Base-by-base conservation (phyloP, 1,140 invertebrate species). In the Telenomus remus region DNA sequence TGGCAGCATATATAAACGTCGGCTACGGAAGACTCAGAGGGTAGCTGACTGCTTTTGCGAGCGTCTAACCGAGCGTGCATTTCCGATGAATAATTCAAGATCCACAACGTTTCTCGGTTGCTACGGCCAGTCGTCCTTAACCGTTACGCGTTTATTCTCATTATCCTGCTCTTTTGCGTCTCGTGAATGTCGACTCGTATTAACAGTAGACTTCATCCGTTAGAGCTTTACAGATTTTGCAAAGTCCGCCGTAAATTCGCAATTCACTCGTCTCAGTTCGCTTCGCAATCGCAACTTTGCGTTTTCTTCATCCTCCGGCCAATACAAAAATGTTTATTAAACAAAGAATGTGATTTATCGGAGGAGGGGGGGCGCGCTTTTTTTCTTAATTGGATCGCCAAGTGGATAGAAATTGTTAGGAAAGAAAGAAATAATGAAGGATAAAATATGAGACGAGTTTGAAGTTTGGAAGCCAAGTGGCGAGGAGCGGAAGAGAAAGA, bases 11-110 rank as follows among this genome's bases (percentile, higher is more conserved):
- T 70, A 65, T 51, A n/a, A n/a, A 66, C 42, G 66, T 61, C 66
- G 51, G 61, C 65, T 76, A 42, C 74, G 74, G 74, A 76, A 76
- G 74, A 71, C 74, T 76, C 66, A 65, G 71, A 77, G 75, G 70
- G 78, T 75, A 76, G 74, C 69, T 79, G 77, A 68, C 68, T 79
- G 77, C 72, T 76, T 75, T 79, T 64, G 71, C 63, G 68, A 69
- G 66, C 79, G 70, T 71, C 72, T 79, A 81, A 81, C 76, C 76
- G 80, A 80, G 71, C 78, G 78, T 77, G 69, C 76, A 69, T 79
- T 81, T 70, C 77, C 78, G 80, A 82, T 83, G 82, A 81, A 82
- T 82, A 80, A 80, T 77, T 82, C 80, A 81, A 78, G 79, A 81
- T 76, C 70, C 70, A 66, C 76, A 70, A 64, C 68, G 60, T 78